Evolutionary conservation across 2,797 vertebrate species (phyloP).

Genomic region (Loris lydekkerianus): DNA sequence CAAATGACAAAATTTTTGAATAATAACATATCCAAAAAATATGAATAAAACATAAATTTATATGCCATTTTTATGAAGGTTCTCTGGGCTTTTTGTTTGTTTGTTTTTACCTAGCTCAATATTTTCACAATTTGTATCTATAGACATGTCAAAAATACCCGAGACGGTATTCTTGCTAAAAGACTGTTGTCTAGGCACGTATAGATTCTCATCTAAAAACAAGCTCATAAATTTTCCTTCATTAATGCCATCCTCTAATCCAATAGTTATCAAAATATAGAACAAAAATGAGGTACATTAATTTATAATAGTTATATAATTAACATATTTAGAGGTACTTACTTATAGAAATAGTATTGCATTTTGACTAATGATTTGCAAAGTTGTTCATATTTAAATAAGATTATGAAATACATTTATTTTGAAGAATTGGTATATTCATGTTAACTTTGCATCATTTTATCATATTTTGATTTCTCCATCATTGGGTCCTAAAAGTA

Average conservation of each 20-base stretch:
- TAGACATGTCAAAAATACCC: background rate
- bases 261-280: background rate
- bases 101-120: background rate
- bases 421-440: background rate
- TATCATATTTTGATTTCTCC: background rate
- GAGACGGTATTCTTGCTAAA: background rate
- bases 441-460: background rate
- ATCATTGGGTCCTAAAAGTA: background rate
- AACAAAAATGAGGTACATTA: background rate
- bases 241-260: background rate
- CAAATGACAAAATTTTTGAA: constrained; percentile 10
- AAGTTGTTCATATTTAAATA: constrained; percentile 2
- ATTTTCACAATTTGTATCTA: constrained; percentile 9
- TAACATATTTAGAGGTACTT: background rate
- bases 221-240: background rate
- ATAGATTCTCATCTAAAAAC: background rate
- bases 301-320: background rate
- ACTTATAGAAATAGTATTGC: background rate
- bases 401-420: background rate
- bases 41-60: background rate
- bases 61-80: background rate
- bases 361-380: background rate
- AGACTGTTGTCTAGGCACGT: background rate
- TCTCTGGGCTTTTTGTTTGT: constrained; percentile 12
- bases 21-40: background rate